These are phyloP conservation scores for Cotesia glomerata DNA, from an alignment of 1,140 invertebrate species.

Conservation along the genomic window DNA sequence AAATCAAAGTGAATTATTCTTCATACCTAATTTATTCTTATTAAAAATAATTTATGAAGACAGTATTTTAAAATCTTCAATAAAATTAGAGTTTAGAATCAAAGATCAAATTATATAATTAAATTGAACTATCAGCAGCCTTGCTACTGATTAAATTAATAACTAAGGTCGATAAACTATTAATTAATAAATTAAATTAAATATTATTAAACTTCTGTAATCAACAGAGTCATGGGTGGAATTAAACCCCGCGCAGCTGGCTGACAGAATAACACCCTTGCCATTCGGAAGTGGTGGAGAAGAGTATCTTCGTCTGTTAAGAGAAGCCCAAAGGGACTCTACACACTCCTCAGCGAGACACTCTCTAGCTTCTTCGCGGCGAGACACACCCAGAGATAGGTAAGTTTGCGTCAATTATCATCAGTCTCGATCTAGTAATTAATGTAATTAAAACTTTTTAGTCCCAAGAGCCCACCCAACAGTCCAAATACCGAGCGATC, in stretches of 20 bases:
- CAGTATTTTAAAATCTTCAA: too few relatives aligned
- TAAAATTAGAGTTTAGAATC: too few relatives aligned
- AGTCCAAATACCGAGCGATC: slow-evolving; percentile 83
- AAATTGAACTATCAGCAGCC: too few relatives aligned
- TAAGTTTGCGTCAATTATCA: slow-evolving; percentile 35
- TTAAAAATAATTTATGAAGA: too few relatives aligned
- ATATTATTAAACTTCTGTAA: too few relatives aligned
- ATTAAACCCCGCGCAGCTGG: slow-evolving; percentile 66
- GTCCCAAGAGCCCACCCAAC: slow-evolving; percentile 89
- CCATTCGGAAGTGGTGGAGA: slow-evolving; percentile 68
- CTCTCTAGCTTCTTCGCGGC: slow-evolving; percentile 80
- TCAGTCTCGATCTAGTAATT: not conserved
- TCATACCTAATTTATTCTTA: too few relatives aligned
- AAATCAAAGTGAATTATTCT: too few relatives aligned
- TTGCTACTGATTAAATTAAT: too few relatives aligned
- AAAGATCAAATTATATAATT: too few relatives aligned
- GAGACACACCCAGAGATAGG: slow-evolving; percentile 67
- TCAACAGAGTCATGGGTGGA: slow-evolving; percentile 87
- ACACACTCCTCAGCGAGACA: slow-evolving; percentile 83
- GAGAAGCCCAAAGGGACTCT: slow-evolving; percentile 86
- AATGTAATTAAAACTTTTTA: slow-evolving; percentile 56
- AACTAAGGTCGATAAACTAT: too few relatives aligned
- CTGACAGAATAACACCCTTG: slow-evolving; percentile 72
- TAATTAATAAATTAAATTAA: too few relatives aligned
- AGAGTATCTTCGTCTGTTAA: slow-evolving; percentile 82